These are phyloP conservation scores for Cantharis lateralis DNA, from an alignment of 2,888 invertebrate genomes.

Conservation along the genomic window DNA sequence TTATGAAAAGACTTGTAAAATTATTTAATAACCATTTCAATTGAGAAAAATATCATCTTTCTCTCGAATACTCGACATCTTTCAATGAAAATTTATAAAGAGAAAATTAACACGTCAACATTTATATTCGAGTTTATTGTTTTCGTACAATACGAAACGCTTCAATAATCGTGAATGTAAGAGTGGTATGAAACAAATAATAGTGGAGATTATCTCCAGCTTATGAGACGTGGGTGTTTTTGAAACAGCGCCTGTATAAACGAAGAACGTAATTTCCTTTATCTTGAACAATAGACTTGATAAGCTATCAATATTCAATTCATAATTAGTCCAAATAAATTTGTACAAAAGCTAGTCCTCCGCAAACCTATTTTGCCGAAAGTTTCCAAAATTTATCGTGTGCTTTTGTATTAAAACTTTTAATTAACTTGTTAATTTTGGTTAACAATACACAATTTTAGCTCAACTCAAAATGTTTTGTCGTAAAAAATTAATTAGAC, in stretches of 20 bases:
- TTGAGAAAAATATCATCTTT: background rate
- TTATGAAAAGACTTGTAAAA: no score
- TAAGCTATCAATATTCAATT: background rate
- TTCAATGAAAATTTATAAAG: background rate
- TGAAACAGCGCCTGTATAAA: background rate
- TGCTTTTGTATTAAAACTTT: background rate
- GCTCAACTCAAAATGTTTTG: background rate
- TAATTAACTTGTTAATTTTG: background rate
- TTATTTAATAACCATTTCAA: background rate
- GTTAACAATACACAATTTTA: background rate
- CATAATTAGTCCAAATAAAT: background rate
- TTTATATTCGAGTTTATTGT: background rate
- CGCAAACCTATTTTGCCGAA: background rate
- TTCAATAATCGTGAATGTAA: background rate
- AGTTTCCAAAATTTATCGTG: background rate
- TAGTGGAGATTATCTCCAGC: background rate
- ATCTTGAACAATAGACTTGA: background rate
- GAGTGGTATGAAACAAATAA: background rate
- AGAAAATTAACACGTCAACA: background rate
- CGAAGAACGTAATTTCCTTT: constrained; percentile 1
- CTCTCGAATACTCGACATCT: background rate
- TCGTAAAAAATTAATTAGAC: background rate
- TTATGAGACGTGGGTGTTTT: background rate
- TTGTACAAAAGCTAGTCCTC: background rate
- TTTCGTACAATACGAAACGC: background rate